Evolutionary conservation across 2,113 vertebrate genomes (phyloP), one percentile per base, ranked within the genome.

Genomic region (Mus pahari): DNA sequence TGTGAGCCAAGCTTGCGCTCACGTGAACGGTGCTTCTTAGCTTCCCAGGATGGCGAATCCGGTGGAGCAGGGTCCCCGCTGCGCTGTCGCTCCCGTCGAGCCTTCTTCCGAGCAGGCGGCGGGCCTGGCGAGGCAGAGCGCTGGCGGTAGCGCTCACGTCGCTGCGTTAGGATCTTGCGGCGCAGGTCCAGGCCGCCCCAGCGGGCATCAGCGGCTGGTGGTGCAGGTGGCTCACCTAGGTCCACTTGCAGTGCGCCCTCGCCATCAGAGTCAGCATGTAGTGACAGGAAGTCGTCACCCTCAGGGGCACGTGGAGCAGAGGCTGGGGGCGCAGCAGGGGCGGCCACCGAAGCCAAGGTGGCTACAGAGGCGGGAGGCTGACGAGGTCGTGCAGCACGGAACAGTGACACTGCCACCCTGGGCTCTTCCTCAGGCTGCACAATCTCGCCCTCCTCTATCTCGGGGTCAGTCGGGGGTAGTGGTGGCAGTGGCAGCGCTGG

Each of bases 371-470:
- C 48, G 0, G 89, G 53, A 0, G 97, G 86, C 50, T 50, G 45
- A 0, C 86, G 92, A 0, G 4, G 95, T 31, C 0, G 19, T 64
- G 3, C 50, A 94, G 88, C 64, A 31, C 98, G 97, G 86, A 98
- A 98, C 0, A 98, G 89, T 0, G 98, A 89, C 0, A 98, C 97
- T 1, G 98, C 98, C 75, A 98, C 97, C 5, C 98, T 84, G 62
- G 98, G 96, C 60, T 98, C 98, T 17, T 98, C 98, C 68, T 98
- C 98, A 0, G 98, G 98, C 36, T 98, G 98, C 1, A 99, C 99
- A 2, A 99, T 99, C 98, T 99, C 99, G 0, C 99, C 99, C 89
- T 99, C 99, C 97, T 99, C 99, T 2, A 99, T 99, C 96, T 99
- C 99, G 0, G 99, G 99, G 90, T 99, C 98, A 0, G 45, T 94